Percentiles rank a stretch among this genome's conserved stretches.
Evolutionary conservation across 1,140 invertebrate species (phyloP).

Genomic region (Lasaia peninsularis): DNA sequence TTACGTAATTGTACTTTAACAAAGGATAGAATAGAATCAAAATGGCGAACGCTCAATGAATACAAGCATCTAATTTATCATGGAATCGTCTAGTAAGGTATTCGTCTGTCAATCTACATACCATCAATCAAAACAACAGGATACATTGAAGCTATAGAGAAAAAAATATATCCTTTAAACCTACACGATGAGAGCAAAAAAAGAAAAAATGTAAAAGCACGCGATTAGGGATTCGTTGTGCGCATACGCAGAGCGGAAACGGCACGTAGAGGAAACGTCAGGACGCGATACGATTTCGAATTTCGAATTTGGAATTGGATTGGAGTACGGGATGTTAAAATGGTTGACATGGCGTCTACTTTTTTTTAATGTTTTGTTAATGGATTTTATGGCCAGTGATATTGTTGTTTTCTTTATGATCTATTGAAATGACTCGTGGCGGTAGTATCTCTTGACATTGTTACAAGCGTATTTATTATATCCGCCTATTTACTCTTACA

Average conservation of each 20-base stretch:
- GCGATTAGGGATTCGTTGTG: constrained; percentile 65
- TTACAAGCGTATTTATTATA: too few relatives aligned
- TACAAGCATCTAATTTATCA: constrained; percentile 59
- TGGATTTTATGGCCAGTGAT: constrained; percentile 33
- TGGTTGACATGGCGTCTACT: constrained; percentile 54
- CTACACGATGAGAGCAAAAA: constrained; percentile 30
- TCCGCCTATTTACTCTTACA: too few relatives aligned
- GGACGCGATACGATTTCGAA: constrained; percentile 74
- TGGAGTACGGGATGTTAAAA: constrained; percentile 52
- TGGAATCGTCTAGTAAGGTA: constrained; percentile 36
- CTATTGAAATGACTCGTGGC: background rate
- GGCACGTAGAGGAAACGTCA: constrained; percentile 75
- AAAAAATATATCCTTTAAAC: constrained; percentile 42
- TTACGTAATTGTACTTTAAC: constrained; percentile 2
- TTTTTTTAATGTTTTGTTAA: constrained; percentile 50
- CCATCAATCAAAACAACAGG: constrained; percentile 69
- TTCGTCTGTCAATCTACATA: constrained; percentile 47
- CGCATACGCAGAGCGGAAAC: constrained; percentile 64
- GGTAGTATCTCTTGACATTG: background rate
- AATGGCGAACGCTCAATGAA: constrained; percentile 33
- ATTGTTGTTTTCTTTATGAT: constrained; percentile 31
- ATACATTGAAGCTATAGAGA: constrained; percentile 51
- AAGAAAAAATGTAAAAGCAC: constrained; percentile 59
- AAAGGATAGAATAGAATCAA: constrained; percentile 9
- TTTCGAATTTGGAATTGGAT: constrained; percentile 64